Conservation (phyloP, 2,888 invertebrate species). For the Lumbricus terrestris region DNA sequence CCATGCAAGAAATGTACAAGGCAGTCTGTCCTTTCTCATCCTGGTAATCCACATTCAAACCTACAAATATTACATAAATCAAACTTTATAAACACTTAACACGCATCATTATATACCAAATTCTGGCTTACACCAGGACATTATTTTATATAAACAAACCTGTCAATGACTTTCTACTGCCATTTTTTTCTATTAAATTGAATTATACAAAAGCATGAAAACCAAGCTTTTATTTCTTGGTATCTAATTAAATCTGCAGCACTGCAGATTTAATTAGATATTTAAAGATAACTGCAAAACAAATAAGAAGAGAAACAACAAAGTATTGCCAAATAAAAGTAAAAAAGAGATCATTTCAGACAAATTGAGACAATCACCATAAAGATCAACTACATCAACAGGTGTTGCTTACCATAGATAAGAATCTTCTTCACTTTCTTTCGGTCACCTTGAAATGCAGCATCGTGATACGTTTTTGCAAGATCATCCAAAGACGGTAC, state of each 20-base stretch:
- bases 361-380: background rate
- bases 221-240: background rate
- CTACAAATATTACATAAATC: constrained; percentile 38
- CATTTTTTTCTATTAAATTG: background rate
- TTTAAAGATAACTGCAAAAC: background rate
- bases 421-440: constrained; percentile 36
- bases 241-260: background rate
- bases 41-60: constrained; percentile 52
- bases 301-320: background rate
- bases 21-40: constrained; percentile 59
- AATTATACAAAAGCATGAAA: background rate
- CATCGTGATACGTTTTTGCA: constrained; percentile 30
- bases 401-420: constrained; percentile 28
- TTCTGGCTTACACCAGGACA: background rate
- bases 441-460: constrained; percentile 33
- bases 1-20: constrained; percentile 58
- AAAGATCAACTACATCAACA: background rate
- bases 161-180: background rate
- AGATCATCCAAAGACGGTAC: constrained; percentile 23
- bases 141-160: too few relatives aligned
- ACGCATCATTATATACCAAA: background rate
- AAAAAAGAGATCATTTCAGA: background rate
- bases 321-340: background rate
- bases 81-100: background rate
- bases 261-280: background rate